Evolutionary conservation across 2,888 invertebrate species (phyloP).

Genomic region (Physocephala rufipes): DNA sequence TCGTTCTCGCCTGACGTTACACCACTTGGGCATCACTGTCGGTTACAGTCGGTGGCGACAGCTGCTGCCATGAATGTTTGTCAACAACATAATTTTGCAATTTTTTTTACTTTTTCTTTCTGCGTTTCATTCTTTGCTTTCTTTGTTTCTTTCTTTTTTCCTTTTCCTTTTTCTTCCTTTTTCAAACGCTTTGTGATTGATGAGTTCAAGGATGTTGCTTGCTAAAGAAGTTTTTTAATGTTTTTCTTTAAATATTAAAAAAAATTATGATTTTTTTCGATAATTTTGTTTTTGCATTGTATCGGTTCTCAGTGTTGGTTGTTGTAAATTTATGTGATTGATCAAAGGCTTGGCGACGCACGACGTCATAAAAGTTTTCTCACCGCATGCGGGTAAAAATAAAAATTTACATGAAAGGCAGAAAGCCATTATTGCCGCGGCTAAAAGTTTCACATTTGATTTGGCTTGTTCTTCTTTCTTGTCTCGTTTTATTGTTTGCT

Average conservation of each 20-base stretch:
- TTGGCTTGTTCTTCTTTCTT: too few species aligned
- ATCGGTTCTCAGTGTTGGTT: not conserved
- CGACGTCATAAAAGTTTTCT: not conserved
- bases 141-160: slow-evolving; percentile 22
- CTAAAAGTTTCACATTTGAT: too few species aligned
- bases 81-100: slow-evolving; percentile 34
- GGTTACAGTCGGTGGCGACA: slow-evolving; percentile 4
- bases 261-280: not conserved
- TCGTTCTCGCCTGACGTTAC: not conserved
- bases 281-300: not conserved
- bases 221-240: slow-evolving; percentile 19
- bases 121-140: slow-evolving; percentile 3
- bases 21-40: not conserved
- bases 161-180: slow-evolving; percentile 25
- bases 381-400: slow-evolving; percentile 19
- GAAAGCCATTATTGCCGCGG: not conserved
- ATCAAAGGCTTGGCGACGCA: too few species aligned
- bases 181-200: slow-evolving; percentile 37
- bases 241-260: slow-evolving; percentile 2
- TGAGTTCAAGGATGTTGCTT: slow-evolving; percentile 44
- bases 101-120: too few species aligned
- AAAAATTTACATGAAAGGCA: not conserved
- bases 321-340: not conserved
- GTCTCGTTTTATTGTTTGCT: too few species aligned
- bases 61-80: slow-evolving; percentile 34